Percentiles rank a stretch among this genome's conserved stretches.
Evolutionary conservation across 1,140 invertebrate species (phyloP).

Genomic region (Drosophila busckii): DNA sequence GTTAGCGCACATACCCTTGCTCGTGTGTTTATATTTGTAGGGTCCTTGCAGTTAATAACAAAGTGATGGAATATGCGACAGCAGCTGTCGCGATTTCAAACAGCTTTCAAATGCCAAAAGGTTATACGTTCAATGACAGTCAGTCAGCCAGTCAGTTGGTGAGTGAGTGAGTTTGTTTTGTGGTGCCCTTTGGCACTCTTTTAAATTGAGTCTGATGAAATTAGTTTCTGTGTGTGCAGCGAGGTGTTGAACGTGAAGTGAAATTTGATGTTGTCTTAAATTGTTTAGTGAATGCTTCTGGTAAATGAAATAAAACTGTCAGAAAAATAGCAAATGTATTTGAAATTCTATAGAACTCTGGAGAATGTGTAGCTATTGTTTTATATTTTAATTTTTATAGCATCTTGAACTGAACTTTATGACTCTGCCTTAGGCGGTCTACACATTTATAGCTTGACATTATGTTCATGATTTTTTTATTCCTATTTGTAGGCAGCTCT

Average conservation of each 20-base stretch:
- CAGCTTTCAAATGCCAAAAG: slow-evolving; percentile 71
- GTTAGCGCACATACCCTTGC: no score
- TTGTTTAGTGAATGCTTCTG: slow-evolving; percentile 31
- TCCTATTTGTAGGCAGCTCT: slow-evolving; percentile 3
- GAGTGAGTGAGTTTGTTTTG: slow-evolving; percentile 15
- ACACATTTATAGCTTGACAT: slow-evolving; percentile 71
- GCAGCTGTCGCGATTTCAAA: slow-evolving; percentile 65
- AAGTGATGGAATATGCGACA: slow-evolving; percentile 70
- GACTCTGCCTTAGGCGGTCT: slow-evolving; percentile 51
- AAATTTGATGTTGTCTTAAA: slow-evolving; percentile 35
- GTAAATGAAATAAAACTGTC: no score
- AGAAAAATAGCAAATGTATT: no score
- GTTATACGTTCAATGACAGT: slow-evolving; percentile 29
- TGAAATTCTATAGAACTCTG: no score
- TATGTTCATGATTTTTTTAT: slow-evolving; percentile 28
- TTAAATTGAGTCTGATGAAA: slow-evolving; percentile 70
- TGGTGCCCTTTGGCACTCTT: slow-evolving; percentile 27
- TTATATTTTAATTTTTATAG: no score
- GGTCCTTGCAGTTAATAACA: slow-evolving; percentile 61
- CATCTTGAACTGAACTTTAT: slow-evolving; percentile 55
- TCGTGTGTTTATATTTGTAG: neutral
- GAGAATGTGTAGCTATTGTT: no score
- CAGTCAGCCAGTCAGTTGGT: slow-evolving; percentile 21
- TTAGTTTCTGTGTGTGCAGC: slow-evolving; percentile 44
- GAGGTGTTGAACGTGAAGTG: slow-evolving; percentile 21